These are phyloP conservation scores for Diarsia mendica DNA, from an alignment of 2,888 invertebrate species.

Conservation along the genomic window DNA sequence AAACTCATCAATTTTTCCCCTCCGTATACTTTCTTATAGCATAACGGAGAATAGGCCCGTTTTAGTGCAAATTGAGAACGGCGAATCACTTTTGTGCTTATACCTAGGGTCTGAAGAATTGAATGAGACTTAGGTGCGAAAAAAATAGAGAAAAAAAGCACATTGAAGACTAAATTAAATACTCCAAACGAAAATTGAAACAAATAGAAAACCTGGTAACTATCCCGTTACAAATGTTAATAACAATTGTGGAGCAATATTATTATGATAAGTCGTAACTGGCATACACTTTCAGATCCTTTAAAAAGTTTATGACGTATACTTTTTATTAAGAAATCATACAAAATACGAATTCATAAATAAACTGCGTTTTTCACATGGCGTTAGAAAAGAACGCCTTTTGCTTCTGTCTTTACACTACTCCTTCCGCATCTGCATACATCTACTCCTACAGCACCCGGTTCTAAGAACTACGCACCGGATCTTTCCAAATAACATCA, in stretches of 20 bases:
- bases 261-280: not conserved
- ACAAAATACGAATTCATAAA: not conserved
- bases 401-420: not conserved
- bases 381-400: not conserved
- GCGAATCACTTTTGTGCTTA: constrained; percentile 59
- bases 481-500: not conserved
- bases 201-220: too few relatives aligned
- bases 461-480: not conserved
- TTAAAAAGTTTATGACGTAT: not conserved
- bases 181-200: too few relatives aligned
- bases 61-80: constrained; percentile 77
- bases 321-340: not conserved
- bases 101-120: constrained; percentile 1
- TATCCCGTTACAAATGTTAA: too few relatives aligned
- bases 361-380: not conserved
- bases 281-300: not conserved
- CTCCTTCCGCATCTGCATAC: not conserved
- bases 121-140: constrained; percentile 3
- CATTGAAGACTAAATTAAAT: not conserved
- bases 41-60: constrained; percentile 64
- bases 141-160: not conserved
- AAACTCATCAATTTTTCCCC: constrained; percentile 73
- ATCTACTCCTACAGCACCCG: not conserved
- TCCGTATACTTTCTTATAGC: constrained; percentile 70
- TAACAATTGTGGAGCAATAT: too few relatives aligned